Conservation (phyloP, 2,797 vertebrate genomes). For the Cercopithecus hamlyni region DNA sequence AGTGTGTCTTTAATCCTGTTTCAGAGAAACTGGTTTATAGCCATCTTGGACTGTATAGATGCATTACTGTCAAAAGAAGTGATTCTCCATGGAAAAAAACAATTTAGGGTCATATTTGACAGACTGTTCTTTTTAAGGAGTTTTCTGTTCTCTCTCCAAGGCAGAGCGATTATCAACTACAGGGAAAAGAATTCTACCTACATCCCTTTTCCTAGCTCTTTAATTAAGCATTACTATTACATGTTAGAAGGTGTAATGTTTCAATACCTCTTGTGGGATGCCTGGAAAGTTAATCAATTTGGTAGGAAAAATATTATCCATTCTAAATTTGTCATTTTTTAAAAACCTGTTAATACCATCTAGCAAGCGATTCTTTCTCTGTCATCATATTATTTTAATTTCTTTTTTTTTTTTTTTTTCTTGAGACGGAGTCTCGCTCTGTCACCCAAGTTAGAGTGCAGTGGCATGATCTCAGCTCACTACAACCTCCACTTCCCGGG, state of each 20-base stretch:
- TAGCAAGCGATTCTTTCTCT: not conserved
- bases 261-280: not conserved
- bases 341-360: not conserved
- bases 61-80: conserved; percentile 18
- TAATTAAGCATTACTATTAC: conserved; percentile 42
- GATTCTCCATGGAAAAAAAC: not conserved
- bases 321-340: conserved; percentile 19
- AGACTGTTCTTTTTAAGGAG: not conserved
- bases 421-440: not conserved
- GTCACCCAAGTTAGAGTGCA: not conserved
- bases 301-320: not conserved
- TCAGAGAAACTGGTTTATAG: not conserved
- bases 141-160: not conserved
- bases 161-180: not conserved
- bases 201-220: not conserved
- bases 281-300: not conserved
- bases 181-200: conserved; percentile 27
- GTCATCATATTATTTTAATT: not conserved
- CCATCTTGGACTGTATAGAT: not conserved
- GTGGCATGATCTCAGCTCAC: not conserved
- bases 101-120: conserved; percentile 11
- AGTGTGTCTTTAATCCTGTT: not conserved
- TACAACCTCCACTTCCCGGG: not conserved
- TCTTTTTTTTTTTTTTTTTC: not conserved
- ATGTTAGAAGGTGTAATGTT: conserved; percentile 26